Percentiles rank a stretch among this genome's conserved stretches.
Conservation (phyloP, 2,888 invertebrate species). For the Eristalis arbustorum region DNA sequence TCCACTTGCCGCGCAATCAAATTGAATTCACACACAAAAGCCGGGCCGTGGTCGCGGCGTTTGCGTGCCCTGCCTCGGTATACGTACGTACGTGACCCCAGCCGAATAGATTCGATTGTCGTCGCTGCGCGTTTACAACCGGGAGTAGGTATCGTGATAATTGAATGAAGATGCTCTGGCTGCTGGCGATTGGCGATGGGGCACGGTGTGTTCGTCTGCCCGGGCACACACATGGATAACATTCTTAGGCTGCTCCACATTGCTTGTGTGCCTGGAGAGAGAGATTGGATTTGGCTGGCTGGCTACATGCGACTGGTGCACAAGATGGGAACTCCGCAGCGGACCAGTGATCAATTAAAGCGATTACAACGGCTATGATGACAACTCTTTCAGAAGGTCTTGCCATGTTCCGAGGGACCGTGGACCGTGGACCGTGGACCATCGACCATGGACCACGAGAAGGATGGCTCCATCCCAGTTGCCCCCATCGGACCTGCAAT, state of each 20-base stretch:
- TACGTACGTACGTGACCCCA: conserved; percentile 54
- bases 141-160: conserved; percentile 48
- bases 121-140: conserved; percentile 52
- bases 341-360: conserved; percentile 65
- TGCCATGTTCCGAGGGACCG: background rate
- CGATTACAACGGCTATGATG: conserved; percentile 65
- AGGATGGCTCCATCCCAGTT: conserved; percentile 28
- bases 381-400: conserved; percentile 66
- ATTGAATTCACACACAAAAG: conserved; percentile 41
- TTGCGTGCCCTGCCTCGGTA: conserved; percentile 1
- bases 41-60: background rate
- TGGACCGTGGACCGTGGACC: background rate
- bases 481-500: conserved; percentile 31
- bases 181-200: background rate
- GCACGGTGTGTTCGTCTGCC: background rate
- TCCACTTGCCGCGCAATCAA: conserved; percentile 44
- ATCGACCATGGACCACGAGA: background rate
- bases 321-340: conserved; percentile 41
- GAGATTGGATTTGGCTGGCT: background rate
- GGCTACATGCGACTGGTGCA: background rate
- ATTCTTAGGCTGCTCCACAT: conserved; percentile 64
- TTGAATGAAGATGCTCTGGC: conserved; percentile 46
- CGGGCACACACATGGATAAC: background rate
- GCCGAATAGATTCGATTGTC: conserved; percentile 64
- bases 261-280: conserved; percentile 25